These are phyloP conservation scores for Carpatolechia fugitivella DNA, from an alignment of 2,888 invertebrate genomes.

Conservation along the genomic window DNA sequence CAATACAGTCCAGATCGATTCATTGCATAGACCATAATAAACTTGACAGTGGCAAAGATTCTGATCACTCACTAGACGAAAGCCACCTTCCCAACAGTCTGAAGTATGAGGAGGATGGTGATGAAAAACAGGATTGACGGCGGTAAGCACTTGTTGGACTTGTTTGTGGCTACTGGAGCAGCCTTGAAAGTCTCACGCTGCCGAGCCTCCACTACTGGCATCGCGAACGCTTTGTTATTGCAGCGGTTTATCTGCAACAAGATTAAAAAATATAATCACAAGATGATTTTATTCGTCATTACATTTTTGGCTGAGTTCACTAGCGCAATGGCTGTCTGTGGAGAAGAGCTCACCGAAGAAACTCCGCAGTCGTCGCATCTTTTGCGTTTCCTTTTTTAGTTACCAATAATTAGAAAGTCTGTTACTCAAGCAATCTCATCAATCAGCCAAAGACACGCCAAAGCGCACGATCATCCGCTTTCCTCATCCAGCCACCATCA, in stretches of 20 bases:
- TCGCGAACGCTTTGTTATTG: conserved; percentile 60
- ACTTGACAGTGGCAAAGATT: too few relatives aligned
- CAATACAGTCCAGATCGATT: too few relatives aligned
- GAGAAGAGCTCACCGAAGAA: too few relatives aligned
- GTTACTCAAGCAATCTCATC: too few relatives aligned
- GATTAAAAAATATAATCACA: not conserved
- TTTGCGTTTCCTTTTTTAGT: too few relatives aligned
- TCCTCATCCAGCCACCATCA: too few relatives aligned
- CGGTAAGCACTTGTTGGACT: conserved; percentile 41
- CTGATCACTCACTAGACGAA: conserved; percentile 36
- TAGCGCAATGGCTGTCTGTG: too few relatives aligned
- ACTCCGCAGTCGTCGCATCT: too few relatives aligned
- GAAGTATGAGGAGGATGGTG: conserved; percentile 58
- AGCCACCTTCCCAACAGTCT: conserved; percentile 65
- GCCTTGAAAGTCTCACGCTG: conserved; percentile 2
- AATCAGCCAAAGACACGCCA: too few relatives aligned
- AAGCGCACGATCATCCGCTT: too few relatives aligned
- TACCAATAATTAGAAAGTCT: too few relatives aligned
- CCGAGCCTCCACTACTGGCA: conserved; percentile 44
- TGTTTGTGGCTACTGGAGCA: conserved; percentile 23
- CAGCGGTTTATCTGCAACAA: conserved; percentile 58
- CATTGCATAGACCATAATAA: not conserved
- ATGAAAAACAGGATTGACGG: conserved; percentile 62
- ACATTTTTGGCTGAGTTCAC: too few relatives aligned
- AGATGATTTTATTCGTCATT: not conserved